Percentiles rank a stretch among this genome's conserved stretches.
Evolutionary conservation across 2,113 vertebrate species (phyloP).

Genomic region (Brachirus orientalis): DNA sequence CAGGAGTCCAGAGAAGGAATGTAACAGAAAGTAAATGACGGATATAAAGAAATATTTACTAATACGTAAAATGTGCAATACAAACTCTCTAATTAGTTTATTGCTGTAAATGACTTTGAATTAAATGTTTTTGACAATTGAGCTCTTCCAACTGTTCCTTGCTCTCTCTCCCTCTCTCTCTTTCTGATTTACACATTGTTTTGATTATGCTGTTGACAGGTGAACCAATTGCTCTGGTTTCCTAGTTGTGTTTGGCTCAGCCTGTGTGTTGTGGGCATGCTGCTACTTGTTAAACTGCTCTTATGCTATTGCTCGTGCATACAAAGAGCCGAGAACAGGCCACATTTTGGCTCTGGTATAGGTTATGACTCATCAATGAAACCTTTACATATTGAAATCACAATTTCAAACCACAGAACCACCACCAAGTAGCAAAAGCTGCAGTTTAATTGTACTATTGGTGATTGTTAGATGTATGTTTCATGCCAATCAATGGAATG

Average conservation of each 20-base stretch:
- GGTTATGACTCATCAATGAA: too few relatives aligned
- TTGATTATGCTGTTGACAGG: not conserved
- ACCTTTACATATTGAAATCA: too few relatives aligned
- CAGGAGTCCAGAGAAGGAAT: not conserved
- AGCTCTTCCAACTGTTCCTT: not conserved
- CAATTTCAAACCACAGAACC: too few relatives aligned
- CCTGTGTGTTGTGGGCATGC: too few relatives aligned
- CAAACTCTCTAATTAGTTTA: too few relatives aligned
- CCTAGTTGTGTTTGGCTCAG: not conserved
- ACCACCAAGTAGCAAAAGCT: too few relatives aligned
- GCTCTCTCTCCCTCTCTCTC: not conserved
- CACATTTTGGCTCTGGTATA: too few relatives aligned
- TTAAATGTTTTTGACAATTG: not conserved
- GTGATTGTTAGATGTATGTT: too few relatives aligned
- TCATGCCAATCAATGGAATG: too few relatives aligned
- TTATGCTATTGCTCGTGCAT: not conserved
- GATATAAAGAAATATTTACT: too few relatives aligned
- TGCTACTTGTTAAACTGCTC: not conserved
- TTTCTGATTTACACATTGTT: slow-evolving; percentile 1
- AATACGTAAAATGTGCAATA: not conserved
- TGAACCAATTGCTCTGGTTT: slow-evolving; percentile 3
- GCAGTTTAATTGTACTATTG: too few relatives aligned
- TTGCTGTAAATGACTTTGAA: not conserved
- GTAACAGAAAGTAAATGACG: not conserved
- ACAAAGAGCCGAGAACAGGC: not conserved